phyloP scores from a whole-genome alignment of 2,113 vertebrate species.

The Colossoma macropomum region DNA sequence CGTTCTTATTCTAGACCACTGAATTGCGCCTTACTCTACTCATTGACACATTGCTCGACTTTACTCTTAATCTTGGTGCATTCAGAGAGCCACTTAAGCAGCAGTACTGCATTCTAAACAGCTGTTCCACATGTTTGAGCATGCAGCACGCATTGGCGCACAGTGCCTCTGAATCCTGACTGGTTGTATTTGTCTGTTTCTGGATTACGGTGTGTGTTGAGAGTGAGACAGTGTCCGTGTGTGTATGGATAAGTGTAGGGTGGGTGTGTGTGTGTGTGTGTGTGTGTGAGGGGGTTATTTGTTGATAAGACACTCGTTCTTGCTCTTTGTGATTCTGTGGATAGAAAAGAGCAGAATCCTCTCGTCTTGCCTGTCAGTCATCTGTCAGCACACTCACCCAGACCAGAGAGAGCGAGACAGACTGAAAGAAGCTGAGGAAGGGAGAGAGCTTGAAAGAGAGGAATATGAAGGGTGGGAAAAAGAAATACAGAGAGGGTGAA shows the following conservation, averaged over 20 bases:
- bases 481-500: too few species aligned
- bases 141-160: background rate
- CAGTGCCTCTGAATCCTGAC: too few species aligned
- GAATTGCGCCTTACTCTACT: background rate
- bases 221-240: background rate
- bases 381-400: conserved; percentile 32
- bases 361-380: conserved; percentile 45
- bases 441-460: conserved; percentile 14
- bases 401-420: background rate
- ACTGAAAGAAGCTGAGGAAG: background rate
- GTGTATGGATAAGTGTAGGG: background rate
- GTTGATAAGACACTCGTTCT: background rate
- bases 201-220: background rate
- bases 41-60: background rate
- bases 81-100: background rate
- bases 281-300: background rate
- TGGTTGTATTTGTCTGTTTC: background rate
- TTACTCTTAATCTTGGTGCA: background rate
- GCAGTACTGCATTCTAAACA: background rate
- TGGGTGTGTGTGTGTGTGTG: background rate
- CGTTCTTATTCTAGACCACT: background rate
- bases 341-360: conserved; percentile 43
- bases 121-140: background rate
- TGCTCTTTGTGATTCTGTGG: background rate
- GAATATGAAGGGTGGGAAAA: background rate